Evolutionary conservation across 1,140 invertebrate genomes (phyloP), one percentile per base, ranked within the genome.

Genomic region (Meloidogyne chitwoodi): DNA sequence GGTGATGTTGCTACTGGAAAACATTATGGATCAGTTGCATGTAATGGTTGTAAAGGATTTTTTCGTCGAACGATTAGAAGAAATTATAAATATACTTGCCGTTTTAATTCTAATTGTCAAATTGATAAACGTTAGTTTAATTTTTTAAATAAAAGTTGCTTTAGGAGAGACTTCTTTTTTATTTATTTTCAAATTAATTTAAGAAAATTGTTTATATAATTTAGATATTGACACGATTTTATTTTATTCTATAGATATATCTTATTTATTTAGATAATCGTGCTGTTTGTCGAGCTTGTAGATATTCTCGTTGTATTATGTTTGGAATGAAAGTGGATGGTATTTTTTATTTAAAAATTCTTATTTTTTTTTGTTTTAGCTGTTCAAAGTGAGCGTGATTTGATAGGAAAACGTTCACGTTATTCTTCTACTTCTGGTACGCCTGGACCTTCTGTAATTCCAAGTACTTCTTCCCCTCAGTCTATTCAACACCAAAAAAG

Each of bases 1-100:
- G 85, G 83, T 11, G 83, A 84, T 27, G 77, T 77, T 22, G 80
- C 81, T 19, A 83, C 81, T 48, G 81, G 79, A 19, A n/a, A 77
- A 22, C 80, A 81, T 61, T 81, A 81, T 48, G 80, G 80, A 24
- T 69, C 80, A 19, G 44, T 73, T 10, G 29, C 24, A 29, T 26
- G 19, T 29, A 76, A 38, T 34, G 16, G 29, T n/a, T 72, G 75
- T 64, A n/a, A n/a, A 44, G 85, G 84, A 44, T 96, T 96, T 89
- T 96, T 96, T 87, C 88, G 94, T 34, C 88, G 94, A 66, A 94
- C 93, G 56, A 94, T 99, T 0, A 89, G 96, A 63, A 97, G 98
- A 88, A 95, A 94, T 88, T 95, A 98, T 88, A 90, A 93, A 3
- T 99, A 98, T 88, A 93, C 93, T 0, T 98, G 96, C 91, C 92